Evolutionary conservation across 2,888 invertebrate species (phyloP).

Genomic region (Aproaerema taeniolella): DNA sequence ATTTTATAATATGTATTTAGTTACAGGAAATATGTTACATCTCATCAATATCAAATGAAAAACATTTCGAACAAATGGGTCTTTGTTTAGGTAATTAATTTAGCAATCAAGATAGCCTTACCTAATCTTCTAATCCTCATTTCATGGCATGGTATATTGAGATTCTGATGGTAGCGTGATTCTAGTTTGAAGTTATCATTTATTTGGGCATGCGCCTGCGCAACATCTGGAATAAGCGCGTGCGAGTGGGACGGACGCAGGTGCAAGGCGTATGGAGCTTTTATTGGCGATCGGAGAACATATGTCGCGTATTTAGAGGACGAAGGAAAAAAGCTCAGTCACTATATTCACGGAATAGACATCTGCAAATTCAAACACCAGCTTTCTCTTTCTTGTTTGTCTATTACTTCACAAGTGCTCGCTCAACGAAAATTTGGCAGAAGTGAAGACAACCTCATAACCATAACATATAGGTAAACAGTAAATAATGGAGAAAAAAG

Average conservation of each 20-base stretch:
- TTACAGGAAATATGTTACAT: no score
- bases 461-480: no score
- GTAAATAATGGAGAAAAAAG: no score
- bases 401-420: neutral
- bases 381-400: conserved; percentile 8
- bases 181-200: conserved; percentile 13
- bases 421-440: conserved; percentile 3
- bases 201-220: conserved; percentile 30
- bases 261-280: conserved; percentile 47
- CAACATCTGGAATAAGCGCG: conserved; percentile 54
- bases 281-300: conserved; percentile 43
- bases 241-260: conserved; percentile 71
- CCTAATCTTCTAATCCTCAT: no score
- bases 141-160: no score
- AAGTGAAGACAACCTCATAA: conserved; percentile 1
- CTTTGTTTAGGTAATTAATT: no score
- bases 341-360: conserved; percentile 11
- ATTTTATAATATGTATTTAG: no score
- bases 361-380: conserved; percentile 7
- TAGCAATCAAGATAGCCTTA: no score
- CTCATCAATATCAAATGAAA: no score
- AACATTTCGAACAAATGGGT: no score
- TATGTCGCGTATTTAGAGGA: conserved; percentile 37
- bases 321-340: conserved; percentile 26
- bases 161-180: conserved; percentile 8